A percentile compares a stretch with the other conserved stretches of the same genome.
Evolutionary conservation across 2,797 vertebrate species (phyloP).

Genomic region (Basileuterus tristriatus): DNA sequence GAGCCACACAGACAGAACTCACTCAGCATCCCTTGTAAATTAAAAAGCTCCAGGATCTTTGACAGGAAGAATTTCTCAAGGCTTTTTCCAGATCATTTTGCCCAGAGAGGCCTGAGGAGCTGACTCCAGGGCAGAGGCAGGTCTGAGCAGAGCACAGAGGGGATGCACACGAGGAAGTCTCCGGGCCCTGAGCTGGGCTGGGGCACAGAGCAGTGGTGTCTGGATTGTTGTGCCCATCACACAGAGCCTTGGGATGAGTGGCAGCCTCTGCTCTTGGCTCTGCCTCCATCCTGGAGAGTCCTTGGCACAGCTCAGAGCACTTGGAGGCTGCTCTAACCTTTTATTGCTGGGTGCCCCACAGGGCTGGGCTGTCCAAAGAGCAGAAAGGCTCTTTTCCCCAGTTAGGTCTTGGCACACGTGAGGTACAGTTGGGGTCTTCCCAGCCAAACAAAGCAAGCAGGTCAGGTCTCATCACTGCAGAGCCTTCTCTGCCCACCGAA

Average conservation of each 20-base stretch:
- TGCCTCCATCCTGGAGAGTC: not conserved
- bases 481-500: not conserved
- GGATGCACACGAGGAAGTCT: not conserved
- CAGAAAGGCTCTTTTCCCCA: not conserved
- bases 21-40: not conserved
- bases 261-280: not conserved
- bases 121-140: not conserved
- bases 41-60: not conserved
- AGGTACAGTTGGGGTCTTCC: not conserved
- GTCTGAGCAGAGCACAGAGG: not conserved
- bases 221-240: not conserved
- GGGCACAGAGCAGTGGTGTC: not conserved
- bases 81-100: not conserved
- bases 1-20: not conserved
- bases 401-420: not conserved
- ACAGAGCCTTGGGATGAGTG: fast-evolving
- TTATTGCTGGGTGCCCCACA: not conserved
- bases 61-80: not conserved
- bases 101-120: not conserved
- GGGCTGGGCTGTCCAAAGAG: not conserved
- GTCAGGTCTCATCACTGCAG: not conserved
- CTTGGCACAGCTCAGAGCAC: not conserved
- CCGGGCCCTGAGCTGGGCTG: not conserved
- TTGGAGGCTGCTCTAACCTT: not conserved
- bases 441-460: not conserved